These are phyloP conservation scores for Apaloderma vittatum DNA, from an alignment of 2,113 vertebrate species.

Conservation along the genomic window DNA sequence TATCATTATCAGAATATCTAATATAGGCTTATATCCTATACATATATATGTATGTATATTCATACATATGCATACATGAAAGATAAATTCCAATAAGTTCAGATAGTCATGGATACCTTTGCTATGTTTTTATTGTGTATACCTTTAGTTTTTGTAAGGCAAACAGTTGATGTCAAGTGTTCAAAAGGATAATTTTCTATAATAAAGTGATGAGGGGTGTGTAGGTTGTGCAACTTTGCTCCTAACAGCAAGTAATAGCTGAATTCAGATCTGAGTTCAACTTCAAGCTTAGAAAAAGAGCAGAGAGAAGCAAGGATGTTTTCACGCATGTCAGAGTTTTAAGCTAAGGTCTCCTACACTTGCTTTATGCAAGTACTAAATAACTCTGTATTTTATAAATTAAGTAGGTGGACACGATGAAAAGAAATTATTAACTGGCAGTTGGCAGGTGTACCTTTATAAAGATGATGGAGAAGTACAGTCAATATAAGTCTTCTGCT, in stretches of 20 bases:
- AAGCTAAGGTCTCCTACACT: constrained; percentile 58
- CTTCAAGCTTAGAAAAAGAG: neutral
- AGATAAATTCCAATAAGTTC: neutral
- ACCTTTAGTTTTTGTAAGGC: neutral
- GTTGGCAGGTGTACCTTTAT: constrained; percentile 39
- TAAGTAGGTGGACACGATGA: constrained; percentile 51
- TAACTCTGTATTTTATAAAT: constrained; percentile 57
- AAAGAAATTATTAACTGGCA: constrained; percentile 56
- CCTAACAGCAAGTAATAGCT: neutral
- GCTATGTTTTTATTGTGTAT: neutral
- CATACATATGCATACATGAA: neutral
- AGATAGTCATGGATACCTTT: neutral
- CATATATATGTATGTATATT: neutral
- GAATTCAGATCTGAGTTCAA: constrained; percentile 11
- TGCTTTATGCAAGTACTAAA: constrained; percentile 44
- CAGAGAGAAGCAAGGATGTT: neutral
- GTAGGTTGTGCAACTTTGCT: neutral
- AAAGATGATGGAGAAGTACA: constrained; percentile 27
- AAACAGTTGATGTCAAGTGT: neutral
- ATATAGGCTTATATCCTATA: neutral
- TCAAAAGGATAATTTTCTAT: neutral
- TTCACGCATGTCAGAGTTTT: constrained; percentile 1
- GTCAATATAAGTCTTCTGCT: neutral
- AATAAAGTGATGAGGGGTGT: neutral
- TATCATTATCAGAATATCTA: neutral